Base-by-base conservation (phyloP, 2,888 invertebrate genomes). In the Coenonympha glycerion region DNA sequence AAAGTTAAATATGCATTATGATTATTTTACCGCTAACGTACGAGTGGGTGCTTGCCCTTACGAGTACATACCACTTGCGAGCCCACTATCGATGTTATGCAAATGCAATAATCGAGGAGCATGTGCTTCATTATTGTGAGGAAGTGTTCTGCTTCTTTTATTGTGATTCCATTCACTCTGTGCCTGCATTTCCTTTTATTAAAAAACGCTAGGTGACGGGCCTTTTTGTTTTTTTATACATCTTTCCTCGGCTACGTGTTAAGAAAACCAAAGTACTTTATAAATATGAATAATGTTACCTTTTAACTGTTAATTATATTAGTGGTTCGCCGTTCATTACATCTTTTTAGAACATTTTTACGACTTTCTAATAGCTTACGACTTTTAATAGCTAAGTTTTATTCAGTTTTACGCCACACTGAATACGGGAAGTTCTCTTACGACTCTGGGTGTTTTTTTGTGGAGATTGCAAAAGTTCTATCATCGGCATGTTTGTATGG, bases 401-500 rank as follows among this genome's bases (percentile, higher is more conserved):
- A 47, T 47, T 31, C 30, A 39, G 44, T 49, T 49, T 47, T 47
- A 40, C 30, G 42, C 24, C 30, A 45, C 45, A 30, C 30, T 45
- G 39, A 44, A 36, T 47, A 21, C 30, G 46, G 48, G 39, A 44
- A 42, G 49, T 52, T 53, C 49, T 51, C 28, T 44, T 36, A 47
- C 45, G 47, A 55, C 47, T 26, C 41, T 37, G 34, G 42, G 46
- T 39, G 24, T 40, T 52, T 55, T 55, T 59, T 57, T 37, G 53
- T 51, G 56, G 58, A 66, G 70, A 75, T 71, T 74, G 66, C 66
- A 67, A 73, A 75, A 76, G 66, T 74, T 76, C 62, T 42, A 51
- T 56, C 62, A 66, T 63, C 62, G 61, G 58, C 54, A 60, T 58
- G 47, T 47, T 53, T 30, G 31, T 18, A 18, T 1, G 5, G 19